A percentile compares a stretch with the other conserved stretches of the same genome.
Conservation (phyloP, 2,113 vertebrate genomes). For the Sinocyclocheilus anshuiensis region DNA sequence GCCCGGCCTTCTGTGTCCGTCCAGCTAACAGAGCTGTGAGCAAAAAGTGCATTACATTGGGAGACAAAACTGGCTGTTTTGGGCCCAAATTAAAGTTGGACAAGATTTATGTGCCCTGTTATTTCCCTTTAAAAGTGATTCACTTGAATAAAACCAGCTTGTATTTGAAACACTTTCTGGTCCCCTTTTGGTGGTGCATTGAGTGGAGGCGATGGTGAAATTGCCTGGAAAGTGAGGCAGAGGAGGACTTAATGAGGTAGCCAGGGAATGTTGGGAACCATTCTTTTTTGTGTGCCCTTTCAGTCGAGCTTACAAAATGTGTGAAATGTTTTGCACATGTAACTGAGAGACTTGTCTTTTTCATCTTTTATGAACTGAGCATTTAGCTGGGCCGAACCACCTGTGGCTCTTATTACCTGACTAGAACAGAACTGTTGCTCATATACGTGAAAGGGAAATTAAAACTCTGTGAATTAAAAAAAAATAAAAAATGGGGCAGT, state of each 20-base stretch:
- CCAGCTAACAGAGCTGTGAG: background rate
- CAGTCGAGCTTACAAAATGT: conserved; percentile 8
- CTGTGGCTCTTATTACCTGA: background rate
- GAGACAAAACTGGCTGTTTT: background rate
- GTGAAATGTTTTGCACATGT: conserved; percentile 30
- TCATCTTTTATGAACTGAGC: conserved; percentile 33
- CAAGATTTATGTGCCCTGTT: conserved; percentile 13
- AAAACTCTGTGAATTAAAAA: background rate
- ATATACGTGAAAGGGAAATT: background rate
- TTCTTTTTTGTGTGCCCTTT: conserved; percentile 34
- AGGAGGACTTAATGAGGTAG: conserved; percentile 51
- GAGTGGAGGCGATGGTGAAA: conserved; percentile 14
- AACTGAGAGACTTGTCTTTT: conserved; percentile 20
- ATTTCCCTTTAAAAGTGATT: conserved; percentile 14
- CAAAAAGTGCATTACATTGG: conserved; percentile 15
- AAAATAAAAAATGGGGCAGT: background rate
- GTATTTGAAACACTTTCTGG: conserved; percentile 8
- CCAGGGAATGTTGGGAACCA: conserved; percentile 39
- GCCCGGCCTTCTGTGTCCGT: conserved; percentile 14
- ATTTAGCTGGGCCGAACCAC: background rate
- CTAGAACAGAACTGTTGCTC: conserved; percentile 1
- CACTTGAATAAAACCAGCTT: conserved; percentile 13
- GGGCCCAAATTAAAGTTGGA: conserved; percentile 16
- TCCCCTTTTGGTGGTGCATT: conserved; percentile 1
- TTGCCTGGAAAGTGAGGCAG: conserved; percentile 16